Evolutionary conservation across 2,888 invertebrate species (phyloP), one percentile per base, ranked within the genome.

Genomic region (Horisme vitalbata): DNA sequence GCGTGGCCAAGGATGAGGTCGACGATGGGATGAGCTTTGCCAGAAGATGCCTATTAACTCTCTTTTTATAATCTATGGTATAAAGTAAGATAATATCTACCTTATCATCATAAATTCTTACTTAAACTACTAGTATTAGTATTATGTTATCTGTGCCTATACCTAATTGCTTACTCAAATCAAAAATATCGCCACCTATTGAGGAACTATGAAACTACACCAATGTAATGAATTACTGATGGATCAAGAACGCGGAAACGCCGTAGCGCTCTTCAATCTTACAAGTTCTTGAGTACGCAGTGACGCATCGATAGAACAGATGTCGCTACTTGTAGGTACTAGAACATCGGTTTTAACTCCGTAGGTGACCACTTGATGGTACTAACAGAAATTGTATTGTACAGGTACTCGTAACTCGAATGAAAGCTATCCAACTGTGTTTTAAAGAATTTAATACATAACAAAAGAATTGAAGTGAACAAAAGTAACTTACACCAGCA

Each of bases 301-400:
- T 49, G 21, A 32, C 41, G 12, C 5, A 18, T 12, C 8, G 7
- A 14, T 6, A 1, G 3, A 39, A 44, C 35, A 49, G 49, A 49
- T 44, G 49, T 15, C 49, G 39, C 44, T 6, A 44, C 49, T 49
- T 49, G 35, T 6, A 1, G 12, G 23, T 13, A 1, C 15, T 6
- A 2, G 8, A 21, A 9, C 24, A 13, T 34, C 27, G 31, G 9
- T 44, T 10, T 26, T 3, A 27, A 24, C 32, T 10, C 49, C 31
- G 18, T 9, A 6, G 34, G 32, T 3, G 7, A 11, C 27, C 18
- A 7, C 18, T 32, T 44, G 39, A 36, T 39, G 49, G 31, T 39
- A 43, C 35, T 44, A 36, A n/a, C n/a, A n/a, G 27, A 26, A 3
- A 20, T 13, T 4, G 9, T 27, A 18, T 5, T 33, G 33, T n/a